Percentiles rank a stretch among this genome's conserved stretches.
Conservation (phyloP, 2,797 vertebrate species). For the Harpagifer antarcticus region DNA sequence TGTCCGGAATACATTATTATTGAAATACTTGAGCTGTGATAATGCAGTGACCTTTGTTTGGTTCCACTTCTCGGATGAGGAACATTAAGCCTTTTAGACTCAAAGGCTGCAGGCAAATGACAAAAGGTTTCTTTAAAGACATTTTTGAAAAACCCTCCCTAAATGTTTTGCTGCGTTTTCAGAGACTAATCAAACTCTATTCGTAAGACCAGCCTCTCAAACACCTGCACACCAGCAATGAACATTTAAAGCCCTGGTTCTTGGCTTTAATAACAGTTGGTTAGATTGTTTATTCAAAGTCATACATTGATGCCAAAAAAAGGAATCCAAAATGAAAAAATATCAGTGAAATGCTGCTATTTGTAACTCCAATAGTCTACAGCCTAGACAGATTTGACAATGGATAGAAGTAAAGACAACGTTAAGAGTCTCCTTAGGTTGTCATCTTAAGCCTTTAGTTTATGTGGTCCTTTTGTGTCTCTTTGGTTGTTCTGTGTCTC, state of each 20-base stretch:
- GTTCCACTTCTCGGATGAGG: neutral
- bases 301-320: neutral
- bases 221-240: slow-evolving; percentile 1
- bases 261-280: neutral
- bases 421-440: neutral
- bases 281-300: neutral
- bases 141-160: slow-evolving; percentile 20
- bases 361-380: neutral
- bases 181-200: neutral
- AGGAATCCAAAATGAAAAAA: neutral
- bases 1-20: neutral
- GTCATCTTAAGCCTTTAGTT: neutral
- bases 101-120: neutral
- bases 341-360: neutral
- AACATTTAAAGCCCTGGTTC: neutral
- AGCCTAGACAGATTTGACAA: neutral
- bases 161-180: slow-evolving; percentile 6
- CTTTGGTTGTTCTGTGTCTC: neutral
- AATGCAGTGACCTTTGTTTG: neutral
- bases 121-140: slow-evolving; percentile 7
- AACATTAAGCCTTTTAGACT: neutral
- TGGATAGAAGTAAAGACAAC: neutral
- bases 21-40: neutral
- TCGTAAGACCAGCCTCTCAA: neutral
- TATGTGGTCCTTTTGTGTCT: neutral